Evolutionary conservation across 2,113 vertebrate genomes (phyloP), one percentile per base, ranked within the genome.

Genomic region (Stegastes partitus): DNA sequence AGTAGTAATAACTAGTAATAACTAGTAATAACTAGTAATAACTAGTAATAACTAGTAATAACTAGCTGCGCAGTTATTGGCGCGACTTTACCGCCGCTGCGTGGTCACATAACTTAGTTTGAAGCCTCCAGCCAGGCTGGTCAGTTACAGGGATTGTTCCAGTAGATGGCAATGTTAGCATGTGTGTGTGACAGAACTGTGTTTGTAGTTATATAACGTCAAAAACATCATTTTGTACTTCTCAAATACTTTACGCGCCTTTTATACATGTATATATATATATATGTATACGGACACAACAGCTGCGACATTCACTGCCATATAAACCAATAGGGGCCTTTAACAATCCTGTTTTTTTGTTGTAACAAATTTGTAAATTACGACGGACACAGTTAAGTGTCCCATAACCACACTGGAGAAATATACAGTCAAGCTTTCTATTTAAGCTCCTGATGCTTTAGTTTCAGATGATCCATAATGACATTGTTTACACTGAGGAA

Each of bases 31-130:
- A n/a, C n/a, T n/a, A n/a, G n/a, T n/a, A n/a, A n/a, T n/a, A n/a
- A n/a, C n/a, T n/a, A n/a, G n/a, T n/a, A n/a, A n/a, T n/a, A n/a
- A n/a, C n/a, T n/a, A n/a, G n/a, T n/a, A n/a, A 61, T 50, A 55
- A 16, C 0, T 12, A 19, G 22, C 56, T 70, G 44, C 4, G 3
- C 47, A 50, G 18, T 22, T 70, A 18, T 56, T 26, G 22, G 54
- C 51, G 74, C 22, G 51, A 42, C 81, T 85, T 74, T 75, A 77
- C 83, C 79, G 81, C 85, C 85, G 28, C 85, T 65, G 47, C 77
- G 86, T 77, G 86, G 74, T 72, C 57, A 73, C 14, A 70, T 47
- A 61, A 56, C 74, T 49, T 37, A 42, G 28, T 31, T 31, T 31
- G 8, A 31, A 7, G n/a, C n/a, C n/a, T n/a, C n/a, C n/a, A n/a